Base-by-base conservation (phyloP, 2,797 vertebrate genomes). In the Gallirallus australis region DNA sequence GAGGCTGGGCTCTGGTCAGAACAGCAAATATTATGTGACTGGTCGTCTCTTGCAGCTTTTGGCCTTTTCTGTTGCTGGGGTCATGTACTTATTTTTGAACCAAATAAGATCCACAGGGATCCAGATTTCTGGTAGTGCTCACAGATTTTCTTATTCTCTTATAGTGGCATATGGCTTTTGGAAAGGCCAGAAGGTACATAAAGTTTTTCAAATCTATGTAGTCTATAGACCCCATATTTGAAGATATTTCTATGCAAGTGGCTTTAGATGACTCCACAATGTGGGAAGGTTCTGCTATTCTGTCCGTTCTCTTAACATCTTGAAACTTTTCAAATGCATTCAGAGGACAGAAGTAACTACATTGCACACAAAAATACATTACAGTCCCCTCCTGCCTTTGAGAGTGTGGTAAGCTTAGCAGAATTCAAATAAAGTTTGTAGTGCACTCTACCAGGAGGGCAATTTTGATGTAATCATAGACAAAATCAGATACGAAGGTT, bases 381-480 rank as follows among this genome's bases (percentile, higher is more conserved):
- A 45, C 45, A 69, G 19, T 47, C 42, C 81, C 61, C 35, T 89
- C 30, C 78, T 60, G 31, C 27, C 64, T 86, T 53, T 63, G 15
- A 71, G 7, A 91, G 2, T 7, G 57, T 50, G 27, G 39, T 17
- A 50, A 91, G 60, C 50, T 92, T 37, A 81, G 65, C 15, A 82
- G 57, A 96, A 91, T 88, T 89, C 72, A 85, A 81, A 86, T 89
- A 54, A 94, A 94, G 78, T 87, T 88, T 93, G 76, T 39, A 91
- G 65, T 8, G 24, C 54, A 57, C 35, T 89, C 87, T 88, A 91
- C 65, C 37, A 86, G 61, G 47, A 86, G 40, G 27, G 56, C 52
- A 88, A 76, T 92, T 95, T 96, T 83, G 42, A 92, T 91, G 57
- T 64, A 93, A 91, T 95, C 61, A 30, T 50, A 61, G 65, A 79